These are phyloP conservation scores for Arvicanthis niloticus DNA, from an alignment of 2,113 vertebrate species.

Conservation along the genomic window DNA sequence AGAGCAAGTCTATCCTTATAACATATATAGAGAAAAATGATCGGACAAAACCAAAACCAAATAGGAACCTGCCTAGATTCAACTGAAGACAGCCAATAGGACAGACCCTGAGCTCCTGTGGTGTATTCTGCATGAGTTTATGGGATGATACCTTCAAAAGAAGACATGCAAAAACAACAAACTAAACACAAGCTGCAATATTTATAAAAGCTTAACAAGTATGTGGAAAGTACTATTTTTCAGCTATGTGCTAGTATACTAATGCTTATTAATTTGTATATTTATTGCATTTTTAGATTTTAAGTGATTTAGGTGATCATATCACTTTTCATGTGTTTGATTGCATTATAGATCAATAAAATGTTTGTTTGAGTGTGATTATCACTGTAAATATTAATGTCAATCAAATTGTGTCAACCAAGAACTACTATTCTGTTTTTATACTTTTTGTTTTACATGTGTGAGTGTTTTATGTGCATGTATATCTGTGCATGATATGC, in stretches of 20 bases:
- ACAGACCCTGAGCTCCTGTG: not conserved
- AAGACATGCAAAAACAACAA: not conserved
- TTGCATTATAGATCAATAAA: not conserved
- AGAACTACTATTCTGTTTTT: not conserved
- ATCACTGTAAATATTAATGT: not conserved
- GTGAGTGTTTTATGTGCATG: not conserved
- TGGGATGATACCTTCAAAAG: not conserved
- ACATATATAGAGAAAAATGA: not conserved
- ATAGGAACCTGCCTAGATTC: not conserved
- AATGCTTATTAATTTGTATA: not conserved
- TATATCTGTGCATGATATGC: not conserved
- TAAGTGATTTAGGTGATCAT: not conserved
- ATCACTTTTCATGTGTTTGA: not conserved
- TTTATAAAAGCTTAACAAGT: not conserved
- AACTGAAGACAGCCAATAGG: not conserved
- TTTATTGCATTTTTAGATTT: not conserved
- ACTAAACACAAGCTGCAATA: not conserved
- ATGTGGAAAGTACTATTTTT: not conserved
- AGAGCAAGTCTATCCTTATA: not conserved
- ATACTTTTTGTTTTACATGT: not conserved
- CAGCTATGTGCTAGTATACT: not conserved
- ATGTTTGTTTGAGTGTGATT: not conserved
- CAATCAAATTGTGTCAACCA: not conserved
- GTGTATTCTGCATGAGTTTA: not conserved
- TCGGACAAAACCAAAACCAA: not conserved